Conservation (phyloP, 2,797 vertebrate genomes). For the Pampus argenteus region DNA sequence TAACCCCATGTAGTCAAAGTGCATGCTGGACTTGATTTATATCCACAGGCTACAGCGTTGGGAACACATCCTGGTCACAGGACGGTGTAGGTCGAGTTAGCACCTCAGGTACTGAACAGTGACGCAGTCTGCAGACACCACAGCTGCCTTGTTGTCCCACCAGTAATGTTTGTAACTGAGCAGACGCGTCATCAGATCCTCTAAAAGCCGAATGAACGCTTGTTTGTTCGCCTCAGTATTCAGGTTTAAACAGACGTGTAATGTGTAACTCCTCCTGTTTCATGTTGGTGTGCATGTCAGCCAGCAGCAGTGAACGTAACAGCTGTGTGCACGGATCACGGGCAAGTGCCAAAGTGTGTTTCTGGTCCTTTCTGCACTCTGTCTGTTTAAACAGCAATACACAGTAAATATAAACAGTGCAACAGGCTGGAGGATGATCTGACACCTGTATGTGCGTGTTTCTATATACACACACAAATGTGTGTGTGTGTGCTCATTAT, state of each 20-base stretch:
- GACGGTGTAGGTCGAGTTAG: slow-evolving; percentile 20
- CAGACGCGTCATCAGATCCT: not conserved
- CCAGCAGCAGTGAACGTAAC: not conserved
- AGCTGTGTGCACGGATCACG: not conserved
- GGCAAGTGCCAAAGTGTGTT: not conserved
- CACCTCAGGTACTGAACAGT: slow-evolving; percentile 34
- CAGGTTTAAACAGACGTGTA: not conserved
- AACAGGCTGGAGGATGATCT: too few species aligned
- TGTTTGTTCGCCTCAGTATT: not conserved
- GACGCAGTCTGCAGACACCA: slow-evolving; percentile 31
- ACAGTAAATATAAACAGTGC: too few species aligned
- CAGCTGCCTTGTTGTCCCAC: slow-evolving; percentile 2
- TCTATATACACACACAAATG: too few species aligned
- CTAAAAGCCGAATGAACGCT: not conserved
- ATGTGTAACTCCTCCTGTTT: too few species aligned
- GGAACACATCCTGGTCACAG: slow-evolving; percentile 33
- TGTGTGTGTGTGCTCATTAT: too few species aligned
- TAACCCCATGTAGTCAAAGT: slow-evolving; percentile 71
- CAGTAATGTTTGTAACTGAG: not conserved
- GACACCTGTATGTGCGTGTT: too few species aligned
- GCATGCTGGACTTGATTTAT: slow-evolving; percentile 75
- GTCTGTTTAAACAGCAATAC: not conserved
- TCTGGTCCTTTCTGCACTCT: not conserved
- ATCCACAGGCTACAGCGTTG: slow-evolving; percentile 29
- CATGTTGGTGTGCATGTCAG: too few species aligned